Evolutionary conservation across 2,797 vertebrate species (phyloP), one percentile per base, ranked within the genome.

Genomic region (Odontamblyopus lacepedii): DNA sequence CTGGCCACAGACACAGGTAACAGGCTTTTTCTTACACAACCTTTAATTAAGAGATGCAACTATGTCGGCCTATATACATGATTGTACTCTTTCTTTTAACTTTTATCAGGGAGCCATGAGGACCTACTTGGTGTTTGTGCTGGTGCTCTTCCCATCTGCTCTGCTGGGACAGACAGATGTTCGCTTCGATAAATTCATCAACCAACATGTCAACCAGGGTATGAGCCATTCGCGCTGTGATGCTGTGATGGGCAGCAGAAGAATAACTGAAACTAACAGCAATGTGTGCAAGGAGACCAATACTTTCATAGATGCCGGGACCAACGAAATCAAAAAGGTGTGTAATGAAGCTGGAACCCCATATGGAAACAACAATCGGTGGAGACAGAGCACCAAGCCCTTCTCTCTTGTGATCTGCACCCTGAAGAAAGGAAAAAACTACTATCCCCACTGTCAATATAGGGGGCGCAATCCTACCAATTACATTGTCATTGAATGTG

Each of bases 331-430:
- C 35, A 38, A 38, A 1, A 8, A 1, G 35, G 35, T 38, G 35
- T 38, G 35, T 38, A 0, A 44, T 1, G 2, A 2, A 41, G 83
- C 55, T 35, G 81, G 83, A 60, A 23, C 23, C 23, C n/a, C 55
- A 1, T 26, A 56, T 4, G 1, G 12, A 56, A 56, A 23, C 19
- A n/a, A 83, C 11, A 1, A 1, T 13, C 11, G 12, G 70, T 26
- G 72, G 0, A 48, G 26, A 29, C 12, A 16, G 26, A 87, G 83
- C 57, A 15, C 5, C 41, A 1, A 16, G 1, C 48, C 66, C 15
- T 87, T 87, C 41, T 0, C 1, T 13, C 64, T 82, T 15, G 23
- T 83, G 9, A 72, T 82, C 11, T 87, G 85, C 38, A 2, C 1
- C 0, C 74, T 77, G 65, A 72, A 0, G 29, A 75, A 55, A 15